Evolutionary conservation across 1,140 invertebrate species (phyloP), one percentile per base, ranked within the genome.

Genomic region (Pseudomyrmex pallidus): DNA sequence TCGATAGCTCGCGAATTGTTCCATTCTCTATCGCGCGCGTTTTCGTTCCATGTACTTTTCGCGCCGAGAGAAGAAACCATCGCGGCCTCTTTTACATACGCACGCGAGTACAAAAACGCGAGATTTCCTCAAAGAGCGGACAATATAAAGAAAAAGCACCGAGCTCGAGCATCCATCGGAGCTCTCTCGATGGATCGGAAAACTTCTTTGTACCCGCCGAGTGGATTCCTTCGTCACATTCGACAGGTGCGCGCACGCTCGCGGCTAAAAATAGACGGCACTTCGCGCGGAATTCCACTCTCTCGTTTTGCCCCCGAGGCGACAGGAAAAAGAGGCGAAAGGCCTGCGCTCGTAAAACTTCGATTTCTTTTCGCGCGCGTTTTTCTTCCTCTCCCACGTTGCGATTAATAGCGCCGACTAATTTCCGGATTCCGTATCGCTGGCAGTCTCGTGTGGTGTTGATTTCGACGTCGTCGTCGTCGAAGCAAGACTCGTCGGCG

Each of bases 181-280:
- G 48, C 63, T 82, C 22, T 87, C 76, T 87, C 76, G 59, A 68
- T 82, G 35, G 84, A 74, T 86, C 80, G 68, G 56, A 87, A 74
- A 85, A 80, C 74, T 88, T 88, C 86, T 88, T 89, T 86, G 86
- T 88, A 22, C 74, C 74, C 44, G 10, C 25, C 52, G 56, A 84
- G 87, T 84, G 70, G 86, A 66, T 80, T 86, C 82, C 83, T 86
- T 80, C 77, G 63, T 83, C 35, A 57, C 59, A 63, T 67, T 87
- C 66, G 64, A 56, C 74, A 74, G 68, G 52, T 84, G 84, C 48
- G 64, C 54, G 50, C 50, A 62, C 68, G 74, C 50, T 46, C 25
- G 62, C 63, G 74, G 52, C 52, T 76, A 20, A 59, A 68, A 74
- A 22, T 56, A 74, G 59, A 54, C 50, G 50, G 62, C 70, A 74